A percentile compares a stretch with the other conserved stretches of the same genome.
Conservation (phyloP, 2,113 vertebrate species). For the Pristiophorus japonicus region DNA sequence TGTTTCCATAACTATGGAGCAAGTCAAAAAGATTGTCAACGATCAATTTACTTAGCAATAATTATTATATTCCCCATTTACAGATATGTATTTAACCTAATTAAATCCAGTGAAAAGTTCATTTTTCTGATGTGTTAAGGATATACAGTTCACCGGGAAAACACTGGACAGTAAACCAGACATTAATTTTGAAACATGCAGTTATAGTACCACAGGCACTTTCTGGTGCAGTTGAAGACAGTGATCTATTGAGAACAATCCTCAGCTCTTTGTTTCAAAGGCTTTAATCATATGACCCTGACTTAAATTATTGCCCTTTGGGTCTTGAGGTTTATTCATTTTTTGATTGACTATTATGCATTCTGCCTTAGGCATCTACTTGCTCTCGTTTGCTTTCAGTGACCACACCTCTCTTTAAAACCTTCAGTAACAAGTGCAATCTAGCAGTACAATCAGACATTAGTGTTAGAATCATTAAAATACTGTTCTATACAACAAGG, state of each 20-base stretch:
- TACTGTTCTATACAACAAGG: background rate
- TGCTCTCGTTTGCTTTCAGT: background rate
- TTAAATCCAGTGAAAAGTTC: background rate
- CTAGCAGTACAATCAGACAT: background rate
- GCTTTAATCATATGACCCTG: slow-evolving; percentile 35
- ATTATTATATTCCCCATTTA: background rate
- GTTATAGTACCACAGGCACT: slow-evolving; percentile 40
- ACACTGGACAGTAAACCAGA: background rate
- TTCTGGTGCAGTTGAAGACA: slow-evolving; percentile 38
- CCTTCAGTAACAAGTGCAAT: slow-evolving; percentile 18
- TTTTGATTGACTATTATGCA: background rate
- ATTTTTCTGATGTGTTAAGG: background rate
- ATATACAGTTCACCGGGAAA: background rate
- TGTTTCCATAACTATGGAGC: background rate
- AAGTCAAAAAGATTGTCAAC: background rate
- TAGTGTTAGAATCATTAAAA: background rate
- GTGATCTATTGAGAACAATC: slow-evolving; percentile 42
- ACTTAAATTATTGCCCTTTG: slow-evolving; percentile 32
- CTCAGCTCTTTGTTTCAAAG: slow-evolving; percentile 37
- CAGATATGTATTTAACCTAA: background rate
- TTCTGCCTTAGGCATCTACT: background rate
- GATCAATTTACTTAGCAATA: background rate
- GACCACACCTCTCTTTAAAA: background rate
- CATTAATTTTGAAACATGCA: slow-evolving; percentile 37
- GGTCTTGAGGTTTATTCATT: slow-evolving; percentile 21